phyloP scores from a whole-genome alignment of 2,113 vertebrate genomes.

The Mustelus asterias region DNA sequence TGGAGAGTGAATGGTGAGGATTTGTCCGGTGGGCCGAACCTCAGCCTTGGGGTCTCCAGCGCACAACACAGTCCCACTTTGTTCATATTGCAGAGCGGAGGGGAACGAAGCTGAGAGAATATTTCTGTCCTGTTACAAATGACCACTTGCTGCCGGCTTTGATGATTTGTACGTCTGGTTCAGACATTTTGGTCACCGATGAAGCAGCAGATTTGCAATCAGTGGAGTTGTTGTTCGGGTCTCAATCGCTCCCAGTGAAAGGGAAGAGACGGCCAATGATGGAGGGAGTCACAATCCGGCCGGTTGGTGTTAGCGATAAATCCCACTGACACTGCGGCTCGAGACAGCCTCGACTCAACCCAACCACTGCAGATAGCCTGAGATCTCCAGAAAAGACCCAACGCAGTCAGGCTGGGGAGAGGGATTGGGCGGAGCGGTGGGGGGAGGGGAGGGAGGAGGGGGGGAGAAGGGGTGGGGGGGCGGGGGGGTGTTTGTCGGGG shows the following conservation, averaged over 20 bases:
- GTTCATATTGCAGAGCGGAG: neutral
- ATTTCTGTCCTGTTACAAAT: neutral
- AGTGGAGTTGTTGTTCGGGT: neutral
- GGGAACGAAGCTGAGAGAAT: neutral
- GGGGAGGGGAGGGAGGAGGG: no score
- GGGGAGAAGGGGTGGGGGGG: no score
- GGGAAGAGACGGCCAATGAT: neutral
- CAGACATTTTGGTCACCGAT: neutral
- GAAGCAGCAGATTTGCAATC: neutral
- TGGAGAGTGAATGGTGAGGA: neutral
- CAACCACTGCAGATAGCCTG: neutral
- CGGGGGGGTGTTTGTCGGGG: no score
- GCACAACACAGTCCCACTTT: neutral
- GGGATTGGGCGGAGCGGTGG: no score
- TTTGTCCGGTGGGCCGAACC: no score
- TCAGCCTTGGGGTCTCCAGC: neutral
- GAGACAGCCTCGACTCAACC: neutral
- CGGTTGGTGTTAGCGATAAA: neutral
- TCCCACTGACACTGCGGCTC: neutral
- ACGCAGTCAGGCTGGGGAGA: neutral
- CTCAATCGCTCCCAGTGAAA: neutral
- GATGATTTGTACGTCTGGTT: neutral
- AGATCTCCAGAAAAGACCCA: neutral
- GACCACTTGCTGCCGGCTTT: neutral
- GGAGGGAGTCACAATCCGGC: neutral